phyloP scores from a whole-genome alignment of 1,140 invertebrate genomes.

The Monochamus saltuarius region DNA sequence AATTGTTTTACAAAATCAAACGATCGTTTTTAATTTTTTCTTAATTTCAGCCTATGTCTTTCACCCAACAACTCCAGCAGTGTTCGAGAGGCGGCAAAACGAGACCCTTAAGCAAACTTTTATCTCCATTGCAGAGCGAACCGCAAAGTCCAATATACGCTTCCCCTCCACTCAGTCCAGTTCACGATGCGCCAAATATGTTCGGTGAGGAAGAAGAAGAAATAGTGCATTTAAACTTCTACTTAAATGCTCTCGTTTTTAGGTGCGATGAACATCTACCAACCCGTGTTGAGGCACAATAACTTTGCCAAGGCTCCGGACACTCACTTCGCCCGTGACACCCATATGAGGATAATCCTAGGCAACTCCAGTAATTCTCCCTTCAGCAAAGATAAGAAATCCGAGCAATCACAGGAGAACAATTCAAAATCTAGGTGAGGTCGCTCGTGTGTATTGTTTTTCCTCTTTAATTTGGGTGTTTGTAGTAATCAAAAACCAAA shows the following conservation, averaged over 20 bases:
- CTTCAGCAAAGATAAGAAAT: slow-evolving; percentile 45
- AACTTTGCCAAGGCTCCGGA: slow-evolving; percentile 52
- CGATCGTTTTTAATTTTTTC: slow-evolving; percentile 6
- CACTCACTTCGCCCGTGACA: slow-evolving; percentile 79
- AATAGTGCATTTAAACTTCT: not conserved
- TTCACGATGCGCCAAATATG: slow-evolving; percentile 57
- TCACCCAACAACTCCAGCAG: slow-evolving; percentile 77
- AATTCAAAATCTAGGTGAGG: slow-evolving; percentile 22
- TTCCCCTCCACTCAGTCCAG: slow-evolving; percentile 71
- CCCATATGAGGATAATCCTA: slow-evolving; percentile 87
- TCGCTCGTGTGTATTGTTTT: not conserved
- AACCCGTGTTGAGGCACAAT: slow-evolving; percentile 48
- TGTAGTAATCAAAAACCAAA: slow-evolving; percentile 63
- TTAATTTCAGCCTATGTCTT: slow-evolving; percentile 60
- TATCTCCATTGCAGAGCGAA: slow-evolving; percentile 73
- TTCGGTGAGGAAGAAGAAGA: slow-evolving; percentile 38
- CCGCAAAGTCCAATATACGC: slow-evolving; percentile 76
- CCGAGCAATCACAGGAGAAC: slow-evolving; percentile 33
- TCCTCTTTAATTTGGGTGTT: slow-evolving; percentile 4
- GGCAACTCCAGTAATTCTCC: slow-evolving; percentile 59
- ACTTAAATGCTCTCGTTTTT: slow-evolving; percentile 17
- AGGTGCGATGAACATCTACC: slow-evolving; percentile 50
- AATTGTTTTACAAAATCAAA: not conserved
- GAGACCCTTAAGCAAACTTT: slow-evolving; percentile 60
- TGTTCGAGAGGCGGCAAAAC: slow-evolving; percentile 61